phyloP scores from a whole-genome alignment of 2,888 invertebrate genomes.

The Luperina testacea region DNA sequence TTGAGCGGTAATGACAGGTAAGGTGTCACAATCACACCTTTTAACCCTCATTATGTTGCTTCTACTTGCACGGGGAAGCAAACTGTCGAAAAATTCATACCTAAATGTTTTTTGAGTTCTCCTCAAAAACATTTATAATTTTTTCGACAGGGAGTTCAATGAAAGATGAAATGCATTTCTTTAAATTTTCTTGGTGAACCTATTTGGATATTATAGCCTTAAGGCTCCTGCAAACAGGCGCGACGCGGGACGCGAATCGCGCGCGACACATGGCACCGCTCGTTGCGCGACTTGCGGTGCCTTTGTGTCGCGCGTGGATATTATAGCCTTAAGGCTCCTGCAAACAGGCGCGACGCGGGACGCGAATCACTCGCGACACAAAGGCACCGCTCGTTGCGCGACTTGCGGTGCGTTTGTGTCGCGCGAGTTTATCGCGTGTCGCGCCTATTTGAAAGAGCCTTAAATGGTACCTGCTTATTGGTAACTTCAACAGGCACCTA shows the following conservation, averaged over 20 bases:
- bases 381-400: no score
- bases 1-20: constrained; percentile 42
- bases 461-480: background rate
- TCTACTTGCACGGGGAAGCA: constrained; percentile 11
- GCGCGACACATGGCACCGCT: no score
- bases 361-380: no score
- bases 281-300: no score
- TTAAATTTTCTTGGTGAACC: background rate
- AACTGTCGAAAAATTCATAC: background rate
- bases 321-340: no score
- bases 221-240: no score
- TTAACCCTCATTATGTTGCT: constrained; percentile 27
- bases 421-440: no score
- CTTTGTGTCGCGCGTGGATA: background rate
- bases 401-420: no score
- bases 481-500: background rate
- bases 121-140: no score
- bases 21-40: constrained; percentile 50
- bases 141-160: background rate
- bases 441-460: no score
- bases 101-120: background rate
- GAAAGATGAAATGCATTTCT: background rate
- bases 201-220: background rate
- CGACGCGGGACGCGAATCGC: no score
- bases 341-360: no score